Evolutionary conservation across 2,888 invertebrate species (phyloP).

Genomic region (Diaprepes abbreviatus): DNA sequence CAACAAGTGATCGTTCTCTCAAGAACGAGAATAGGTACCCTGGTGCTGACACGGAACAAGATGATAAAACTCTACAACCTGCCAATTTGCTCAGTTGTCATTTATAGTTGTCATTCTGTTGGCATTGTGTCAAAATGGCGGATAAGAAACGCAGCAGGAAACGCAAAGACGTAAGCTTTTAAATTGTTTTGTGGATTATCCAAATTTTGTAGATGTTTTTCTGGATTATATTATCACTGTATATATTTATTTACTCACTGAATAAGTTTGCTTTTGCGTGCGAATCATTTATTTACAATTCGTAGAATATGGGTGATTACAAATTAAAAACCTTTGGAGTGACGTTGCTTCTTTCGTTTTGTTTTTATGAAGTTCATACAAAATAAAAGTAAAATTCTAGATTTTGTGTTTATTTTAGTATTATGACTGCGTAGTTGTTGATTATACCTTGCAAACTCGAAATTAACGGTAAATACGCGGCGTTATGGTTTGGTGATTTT

Average conservation of each 20-base stretch:
- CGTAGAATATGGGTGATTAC: constrained; percentile 4
- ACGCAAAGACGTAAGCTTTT: constrained; percentile 73
- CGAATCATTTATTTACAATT: neutral
- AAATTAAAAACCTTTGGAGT: constrained; percentile 12
- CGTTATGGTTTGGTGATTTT: neutral
- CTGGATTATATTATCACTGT: neutral
- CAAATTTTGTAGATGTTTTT: neutral
- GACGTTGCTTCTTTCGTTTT: constrained; percentile 36
- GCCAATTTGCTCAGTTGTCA: no score
- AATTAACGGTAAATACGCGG: neutral
- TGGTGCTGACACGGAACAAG: no score
- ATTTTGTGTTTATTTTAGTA: constrained; percentile 8
- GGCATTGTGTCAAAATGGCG: constrained; percentile 68
- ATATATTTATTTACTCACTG: constrained; percentile 4
- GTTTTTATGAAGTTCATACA: constrained; percentile 17
- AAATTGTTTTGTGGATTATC: constrained; percentile 23
- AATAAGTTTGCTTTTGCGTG: neutral
- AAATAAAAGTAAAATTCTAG: neutral
- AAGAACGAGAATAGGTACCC: no score
- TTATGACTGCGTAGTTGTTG: constrained; percentile 7
- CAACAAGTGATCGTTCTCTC: no score
- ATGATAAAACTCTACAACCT: no score
- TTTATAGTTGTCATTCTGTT: neutral
- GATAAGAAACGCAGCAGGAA: constrained; percentile 76
- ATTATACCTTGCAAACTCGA: neutral